These are phyloP conservation scores for Cotesia chilonis DNA, from an alignment of 1,140 invertebrate genomes.

Conservation along the genomic window DNA sequence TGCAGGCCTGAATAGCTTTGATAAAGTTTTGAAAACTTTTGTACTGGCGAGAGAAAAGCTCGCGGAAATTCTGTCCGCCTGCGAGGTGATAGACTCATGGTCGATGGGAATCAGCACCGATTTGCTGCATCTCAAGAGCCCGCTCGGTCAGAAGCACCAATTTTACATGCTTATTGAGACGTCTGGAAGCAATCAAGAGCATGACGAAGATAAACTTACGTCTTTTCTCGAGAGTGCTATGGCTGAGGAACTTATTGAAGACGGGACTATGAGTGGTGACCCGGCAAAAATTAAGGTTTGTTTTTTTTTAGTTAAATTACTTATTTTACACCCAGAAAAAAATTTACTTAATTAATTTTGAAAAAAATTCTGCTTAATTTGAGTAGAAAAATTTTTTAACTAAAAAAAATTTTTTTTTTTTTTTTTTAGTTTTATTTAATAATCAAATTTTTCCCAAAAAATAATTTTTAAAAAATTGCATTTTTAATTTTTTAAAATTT, in stretches of 20 bases:
- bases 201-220: slow-evolving; percentile 89
- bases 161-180: slow-evolving; percentile 95
- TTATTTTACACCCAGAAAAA: neutral
- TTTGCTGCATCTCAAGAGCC: slow-evolving; percentile 71
- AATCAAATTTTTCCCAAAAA: too few relatives aligned
- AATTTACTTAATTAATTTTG: neutral
- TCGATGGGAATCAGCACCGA: slow-evolving; percentile 71
- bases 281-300: slow-evolving; percentile 78
- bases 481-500: too few relatives aligned
- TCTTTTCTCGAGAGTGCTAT: slow-evolving; percentile 81
- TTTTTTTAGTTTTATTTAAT: too few relatives aligned
- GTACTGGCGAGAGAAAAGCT: slow-evolving; percentile 77
- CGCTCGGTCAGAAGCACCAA: slow-evolving; percentile 65
- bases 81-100: slow-evolving; percentile 88
- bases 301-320: slow-evolving; percentile 3
- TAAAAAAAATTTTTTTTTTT: too few relatives aligned
- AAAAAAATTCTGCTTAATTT: neutral
- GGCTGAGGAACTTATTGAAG: slow-evolving; percentile 74
- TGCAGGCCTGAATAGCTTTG: slow-evolving; percentile 78
- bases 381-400: too few relatives aligned
- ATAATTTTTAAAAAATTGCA: too few relatives aligned
- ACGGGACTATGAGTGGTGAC: slow-evolving; percentile 87
- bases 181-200: slow-evolving; percentile 80
- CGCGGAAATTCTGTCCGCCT: slow-evolving; percentile 91
- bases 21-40: slow-evolving; percentile 79